Evolutionary conservation across 1,140 invertebrate genomes (phyloP).

Genomic region (Danaus melanippus): DNA sequence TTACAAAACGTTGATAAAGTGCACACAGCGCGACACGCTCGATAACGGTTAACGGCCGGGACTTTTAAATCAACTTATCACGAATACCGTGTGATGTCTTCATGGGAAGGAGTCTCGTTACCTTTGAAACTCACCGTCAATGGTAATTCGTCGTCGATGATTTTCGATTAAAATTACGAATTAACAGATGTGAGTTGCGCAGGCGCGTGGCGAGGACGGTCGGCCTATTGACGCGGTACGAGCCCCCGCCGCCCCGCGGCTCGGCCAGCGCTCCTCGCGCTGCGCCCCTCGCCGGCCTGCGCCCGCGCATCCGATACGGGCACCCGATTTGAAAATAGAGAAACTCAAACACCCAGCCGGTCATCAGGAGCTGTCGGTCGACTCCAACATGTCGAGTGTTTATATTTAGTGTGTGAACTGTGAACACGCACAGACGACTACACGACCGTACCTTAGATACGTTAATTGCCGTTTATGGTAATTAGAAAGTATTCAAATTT

Average conservation of each 20-base stretch:
- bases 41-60: conserved; percentile 21
- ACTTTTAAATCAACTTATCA: conserved; percentile 8
- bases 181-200: conserved; percentile 14
- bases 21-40: conserved; percentile 10
- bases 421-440: too few relatives aligned
- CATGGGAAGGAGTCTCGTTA: too few relatives aligned
- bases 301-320: conserved; percentile 33
- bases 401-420: too few relatives aligned
- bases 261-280: conserved; percentile 27
- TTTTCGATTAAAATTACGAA: conserved; percentile 2
- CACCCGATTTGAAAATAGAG: conserved; percentile 65
- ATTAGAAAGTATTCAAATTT: too few relatives aligned
- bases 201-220: conserved; percentile 58
- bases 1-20: conserved; percentile 40
- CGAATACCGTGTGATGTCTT: too few relatives aligned
- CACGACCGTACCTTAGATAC: too few relatives aligned
- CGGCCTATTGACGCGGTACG: conserved; percentile 59
- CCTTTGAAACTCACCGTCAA: conserved; percentile 7
- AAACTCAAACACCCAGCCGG: conserved; percentile 63
- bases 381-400: conserved; percentile 18
- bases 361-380: conserved; percentile 65
- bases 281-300: conserved; percentile 25
- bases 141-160: neutral
- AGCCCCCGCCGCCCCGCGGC: conserved; percentile 21
- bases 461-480: too few relatives aligned